Conservation (phyloP, 2,113 vertebrate genomes). For the Engystomops pustulosus region DNA sequence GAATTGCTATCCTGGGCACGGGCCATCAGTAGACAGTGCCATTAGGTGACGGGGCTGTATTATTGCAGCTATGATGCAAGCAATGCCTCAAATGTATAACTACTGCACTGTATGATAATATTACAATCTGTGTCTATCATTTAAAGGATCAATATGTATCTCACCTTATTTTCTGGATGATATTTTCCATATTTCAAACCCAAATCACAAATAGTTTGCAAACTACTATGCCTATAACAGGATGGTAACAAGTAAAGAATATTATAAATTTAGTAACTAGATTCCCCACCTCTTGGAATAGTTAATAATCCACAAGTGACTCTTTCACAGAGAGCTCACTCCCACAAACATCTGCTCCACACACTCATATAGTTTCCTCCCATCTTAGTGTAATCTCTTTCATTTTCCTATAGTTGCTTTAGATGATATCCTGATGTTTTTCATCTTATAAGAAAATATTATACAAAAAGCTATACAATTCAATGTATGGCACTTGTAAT, state of each 20-base stretch:
- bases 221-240: not conserved
- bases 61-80: too few relatives aligned
- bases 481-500: too few relatives aligned
- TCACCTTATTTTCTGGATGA: too few relatives aligned
- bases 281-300: slow-evolving; percentile 33
- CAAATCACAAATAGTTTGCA: not conserved
- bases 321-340: slow-evolving; percentile 35
- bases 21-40: too few relatives aligned
- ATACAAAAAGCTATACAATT: too few relatives aligned
- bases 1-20: too few relatives aligned
- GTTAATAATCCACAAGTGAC: slow-evolving; percentile 55
- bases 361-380: slow-evolving; percentile 44
- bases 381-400: slow-evolving; percentile 1
- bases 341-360: slow-evolving; percentile 57
- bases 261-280: slow-evolving; percentile 13
- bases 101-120: too few relatives aligned
- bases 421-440: slow-evolving; percentile 5
- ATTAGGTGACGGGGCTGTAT: too few relatives aligned
- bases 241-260: slow-evolving; percentile 23
- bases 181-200: not conserved
- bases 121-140: too few relatives aligned
- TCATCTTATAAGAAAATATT: too few relatives aligned
- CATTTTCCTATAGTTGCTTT: slow-evolving; percentile 22
- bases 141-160: not conserved
- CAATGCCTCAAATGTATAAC: too few relatives aligned